phyloP scores from a whole-genome alignment of 2,113 vertebrate genomes.

The Eonycteris spelaea region DNA sequence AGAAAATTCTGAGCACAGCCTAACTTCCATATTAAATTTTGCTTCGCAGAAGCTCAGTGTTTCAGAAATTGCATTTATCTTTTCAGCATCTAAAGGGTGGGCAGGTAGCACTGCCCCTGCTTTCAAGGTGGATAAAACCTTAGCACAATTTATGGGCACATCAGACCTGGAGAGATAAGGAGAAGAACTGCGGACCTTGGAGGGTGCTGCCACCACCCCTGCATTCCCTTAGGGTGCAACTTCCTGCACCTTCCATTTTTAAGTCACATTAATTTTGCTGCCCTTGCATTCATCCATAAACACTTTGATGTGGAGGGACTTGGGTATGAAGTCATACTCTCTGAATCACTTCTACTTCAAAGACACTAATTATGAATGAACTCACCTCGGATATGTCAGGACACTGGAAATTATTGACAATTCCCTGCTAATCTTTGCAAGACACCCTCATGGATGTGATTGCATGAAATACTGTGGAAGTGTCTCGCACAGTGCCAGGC shows the following conservation, averaged over 20 bases:
- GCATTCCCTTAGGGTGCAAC: neutral
- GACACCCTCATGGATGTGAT: neutral
- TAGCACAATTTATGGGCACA: neutral
- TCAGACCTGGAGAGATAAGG: neutral
- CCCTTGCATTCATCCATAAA: slow-evolving; percentile 44
- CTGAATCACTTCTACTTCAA: slow-evolving; percentile 68
- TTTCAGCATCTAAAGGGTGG: neutral
- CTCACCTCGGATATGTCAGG: slow-evolving; percentile 11
- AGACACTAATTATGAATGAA: slow-evolving; percentile 49
- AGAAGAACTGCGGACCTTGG: fast-evolving
- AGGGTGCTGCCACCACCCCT: neutral
- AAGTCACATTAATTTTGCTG: neutral
- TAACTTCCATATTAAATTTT: neutral
- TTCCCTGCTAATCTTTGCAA: neutral
- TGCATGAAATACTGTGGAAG: neutral
- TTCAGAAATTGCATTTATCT: neutral
- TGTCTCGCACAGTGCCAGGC: neutral
- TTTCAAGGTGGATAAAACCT: neutral
- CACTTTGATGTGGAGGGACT: slow-evolving; percentile 58
- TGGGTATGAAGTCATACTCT: slow-evolving; percentile 33
- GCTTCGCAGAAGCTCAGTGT: neutral
- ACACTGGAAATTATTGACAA: slow-evolving; percentile 33
- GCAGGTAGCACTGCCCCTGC: neutral
- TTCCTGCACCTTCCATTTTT: neutral
- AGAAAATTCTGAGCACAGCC: neutral